Evolutionary conservation across 2,888 invertebrate species (phyloP).

Genomic region (Dicyrtoma fusca): DNA sequence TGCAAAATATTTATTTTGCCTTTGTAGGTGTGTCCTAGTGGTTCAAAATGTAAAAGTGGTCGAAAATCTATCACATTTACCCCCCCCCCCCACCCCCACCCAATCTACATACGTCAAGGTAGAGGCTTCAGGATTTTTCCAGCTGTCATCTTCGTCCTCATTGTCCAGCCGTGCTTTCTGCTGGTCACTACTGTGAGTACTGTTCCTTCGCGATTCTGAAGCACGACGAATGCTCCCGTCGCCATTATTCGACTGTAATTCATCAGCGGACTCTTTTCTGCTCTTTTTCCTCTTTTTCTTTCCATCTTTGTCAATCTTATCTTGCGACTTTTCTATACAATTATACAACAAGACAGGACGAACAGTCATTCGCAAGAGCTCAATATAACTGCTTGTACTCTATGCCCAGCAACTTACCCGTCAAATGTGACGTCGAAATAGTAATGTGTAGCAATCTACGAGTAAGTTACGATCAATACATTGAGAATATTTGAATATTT

Average conservation of each 20-base stretch:
- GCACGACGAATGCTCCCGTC: neutral
- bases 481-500: too few relatives aligned
- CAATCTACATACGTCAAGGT: neutral
- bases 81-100: too few relatives aligned
- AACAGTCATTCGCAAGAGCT: too few relatives aligned
- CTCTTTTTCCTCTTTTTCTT: constrained; percentile 3
- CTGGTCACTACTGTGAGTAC: neutral
- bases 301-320: neutral
- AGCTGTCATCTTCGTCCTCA: neutral
- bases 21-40: too few relatives aligned
- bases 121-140: neutral
- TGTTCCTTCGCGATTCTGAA: neutral
- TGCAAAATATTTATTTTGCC: neutral
- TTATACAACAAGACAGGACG: neutral
- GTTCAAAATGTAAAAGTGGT: too few relatives aligned
- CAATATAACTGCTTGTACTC: neutral
- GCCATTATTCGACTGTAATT: neutral
- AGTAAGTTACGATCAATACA: too few relatives aligned
- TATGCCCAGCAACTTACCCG: constrained; percentile 41
- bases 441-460: too few relatives aligned
- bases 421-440: too few relatives aligned
- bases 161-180: neutral
- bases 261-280: neutral
- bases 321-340: constrained; percentile 23
- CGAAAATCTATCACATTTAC: too few relatives aligned